Base-by-base conservation (phyloP, 2,113 vertebrate genomes). In the Microcebus lehilahytsara region DNA sequence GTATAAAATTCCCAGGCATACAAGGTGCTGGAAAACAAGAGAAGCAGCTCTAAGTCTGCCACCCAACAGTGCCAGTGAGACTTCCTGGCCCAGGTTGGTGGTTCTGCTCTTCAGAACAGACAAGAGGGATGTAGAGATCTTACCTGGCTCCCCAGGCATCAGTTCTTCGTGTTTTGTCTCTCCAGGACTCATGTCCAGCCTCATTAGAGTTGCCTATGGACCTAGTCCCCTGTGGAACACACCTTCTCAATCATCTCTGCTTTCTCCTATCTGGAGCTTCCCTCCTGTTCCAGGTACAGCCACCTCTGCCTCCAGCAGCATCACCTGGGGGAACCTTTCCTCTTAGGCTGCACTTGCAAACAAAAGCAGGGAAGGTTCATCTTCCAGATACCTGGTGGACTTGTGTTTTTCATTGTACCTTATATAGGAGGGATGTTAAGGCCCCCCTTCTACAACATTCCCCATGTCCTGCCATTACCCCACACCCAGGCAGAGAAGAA, bases 181-280 rank as follows among this genome's bases (percentile, higher is more conserved):
- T 9, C 16, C 22, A 51, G 85, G 60, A 62, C 30, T 40, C 37
- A 34, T 16, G 27, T 34, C 34, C 80, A 91, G 51, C 14, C 83
- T 66, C 27, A 1, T 56, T 49, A 58, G 83, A n/a, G 32, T 2
- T 22, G 9, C 25, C 9, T 19, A 2, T 49, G 46, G 16, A 9
- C 60, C 2, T 32, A 34, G 46, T 7, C 9, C 34, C 64, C 72
- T 14, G 1, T 0, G 37, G 37, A 40, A 9, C 27, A 10, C 13
- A 2, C 58, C n/a, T 60, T 19, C 25, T 37, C 9, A 8, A 0
- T 60, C 30, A 13, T 10, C 34, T n/a, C 53, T 3, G 19, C 20
- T 51, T 19, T 13, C 37, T 16, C 17, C 37, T 27, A 30, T 2
- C 53, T n/a, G 40, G 71, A n/a, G 51, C 40, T 3, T 53, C 37